Evolutionary conservation across 2,888 invertebrate genomes (phyloP), one percentile per base, ranked within the genome.

Genomic region (Mimumesa dahlbomi): DNA sequence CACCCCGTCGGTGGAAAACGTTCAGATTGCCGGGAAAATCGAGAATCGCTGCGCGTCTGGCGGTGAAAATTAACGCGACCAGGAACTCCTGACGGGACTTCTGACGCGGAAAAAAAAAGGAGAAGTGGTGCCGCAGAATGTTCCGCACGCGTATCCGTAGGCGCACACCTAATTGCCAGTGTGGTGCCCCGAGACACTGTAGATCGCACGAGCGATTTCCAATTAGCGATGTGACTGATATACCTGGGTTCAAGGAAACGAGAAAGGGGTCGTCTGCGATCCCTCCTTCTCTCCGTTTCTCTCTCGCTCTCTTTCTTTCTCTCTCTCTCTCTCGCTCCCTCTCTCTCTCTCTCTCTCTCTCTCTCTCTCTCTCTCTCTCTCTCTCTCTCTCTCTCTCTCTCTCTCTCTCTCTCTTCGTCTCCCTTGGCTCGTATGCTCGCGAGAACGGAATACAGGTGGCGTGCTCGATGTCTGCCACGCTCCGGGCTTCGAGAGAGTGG

Each of bases 161-260:
- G 62, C 48, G 63, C 63, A 16, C 63, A 64, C 53, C 65, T 77
- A 77, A 77, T 77, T 74, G 70, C 78, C n/a, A 46, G 69, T 57
- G 54, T 50, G 57, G n/a, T n/a, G n/a, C 65, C 73, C 49, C 74
- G 56, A 62, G 65, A 77, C 65, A 73, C 59, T 59, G 62, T 65
- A 77, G 77, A 77, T 78, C 74, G 75, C 68, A 69, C 68, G 56
- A 74, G 57, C 75, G 75, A 78, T 78, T 78, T 77, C 78, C 75
- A 77, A 78, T 77, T 77, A 77, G 67, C 75, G 78, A 77, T 78
- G 57, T 77, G 74, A 78, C 77, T 75, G 77, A 77, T 77, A 77
- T 66, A 71, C 38, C 48, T 40, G 65, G 59, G 77, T 75, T 77
- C 77, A 78, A 77, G 75, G 75, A 75, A 77, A 77, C 74, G 56